Base-by-base conservation (phyloP, 2,888 invertebrate genomes). In the Hirtodrosophila cameraria region DNA sequence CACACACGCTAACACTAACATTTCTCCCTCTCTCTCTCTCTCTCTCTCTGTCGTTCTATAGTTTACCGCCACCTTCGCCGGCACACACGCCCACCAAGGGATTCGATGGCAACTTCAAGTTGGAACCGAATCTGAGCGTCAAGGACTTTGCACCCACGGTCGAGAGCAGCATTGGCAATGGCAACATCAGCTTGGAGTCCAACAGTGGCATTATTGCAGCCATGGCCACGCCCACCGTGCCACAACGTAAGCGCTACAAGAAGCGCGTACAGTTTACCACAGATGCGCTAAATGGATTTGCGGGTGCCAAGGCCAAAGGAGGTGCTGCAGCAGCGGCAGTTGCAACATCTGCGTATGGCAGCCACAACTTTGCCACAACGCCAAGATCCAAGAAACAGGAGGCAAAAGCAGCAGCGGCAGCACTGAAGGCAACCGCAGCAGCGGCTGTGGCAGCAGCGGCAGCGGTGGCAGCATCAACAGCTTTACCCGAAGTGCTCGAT, bases 181-280 rank as follows among this genome's bases (percentile, higher is more conserved):
- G 55, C 9, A 72, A 52, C 20, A 64, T 54, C 33, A 66, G 59
- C 9, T 15, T 57, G 20, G 67, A 69, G 20, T 43, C 74, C 23
- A 46, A 8, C 4, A 31, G 33, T 6, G 23, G n/a, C n/a, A n/a
- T 41, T 1, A 4, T 61, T 7, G 41, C 54, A 6, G 30, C 57
- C 3, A 46, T 83, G 55, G 57, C 60, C 45, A 81, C 85, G 63
- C 70, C 79, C 62, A 75, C 72, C 0, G 61, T 54, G 15, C 85
- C 85, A 4, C 76, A 82, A 5, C 83, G 88, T 16, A 88, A 88
- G 55, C 89, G 90, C 55, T 88, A 88, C 57, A 88, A 89, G 57
- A 91, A 91, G 63, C 89, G 91, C 1, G 91, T 91, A 6, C 91
- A 91, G 46, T 91, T 91, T 67, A 88, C 82, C 41, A 81, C 81